Percentiles rank a stretch among this genome's conserved stretches.
Conservation (phyloP, 2,888 invertebrate species). For the Zelleria hepariella region DNA sequence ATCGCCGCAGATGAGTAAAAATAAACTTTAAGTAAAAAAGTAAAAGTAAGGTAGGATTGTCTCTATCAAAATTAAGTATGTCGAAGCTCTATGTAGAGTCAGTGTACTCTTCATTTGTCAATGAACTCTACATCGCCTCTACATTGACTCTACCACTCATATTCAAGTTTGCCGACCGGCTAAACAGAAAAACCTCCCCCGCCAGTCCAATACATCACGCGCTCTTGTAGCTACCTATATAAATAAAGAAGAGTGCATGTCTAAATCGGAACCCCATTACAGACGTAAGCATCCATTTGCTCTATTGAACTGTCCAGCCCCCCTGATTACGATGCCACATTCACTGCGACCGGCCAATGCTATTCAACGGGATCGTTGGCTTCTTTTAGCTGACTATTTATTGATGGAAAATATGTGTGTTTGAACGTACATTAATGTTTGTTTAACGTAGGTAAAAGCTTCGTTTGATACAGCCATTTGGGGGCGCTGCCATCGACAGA, state of each 20-base stretch:
- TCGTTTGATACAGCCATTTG: too few species aligned
- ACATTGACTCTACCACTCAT: too few species aligned
- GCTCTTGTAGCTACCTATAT: background rate
- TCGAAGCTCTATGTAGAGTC: too few species aligned
- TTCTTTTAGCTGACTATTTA: background rate
- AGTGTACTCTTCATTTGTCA: too few species aligned
- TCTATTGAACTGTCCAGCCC: background rate
- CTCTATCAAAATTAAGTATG: too few species aligned
- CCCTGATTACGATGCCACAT: background rate
- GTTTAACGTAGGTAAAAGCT: background rate
- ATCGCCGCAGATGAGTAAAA: too few species aligned
- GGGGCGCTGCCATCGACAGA: too few species aligned
- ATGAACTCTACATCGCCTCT: background rate
- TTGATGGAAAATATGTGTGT: too few species aligned
- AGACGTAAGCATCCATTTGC: background rate
- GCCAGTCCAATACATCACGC: background rate
- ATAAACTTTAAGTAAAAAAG: too few species aligned
- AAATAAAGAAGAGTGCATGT: background rate
- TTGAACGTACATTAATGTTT: too few species aligned
- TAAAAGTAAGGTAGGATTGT: too few species aligned
- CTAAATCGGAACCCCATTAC: background rate
- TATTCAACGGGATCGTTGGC: background rate
- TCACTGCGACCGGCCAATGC: background rate
- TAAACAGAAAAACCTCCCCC: background rate
- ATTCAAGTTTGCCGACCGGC: background rate